phyloP scores from a whole-genome alignment of 2,113 vertebrate genomes.

The Herpailurus yagouaroundi region DNA sequence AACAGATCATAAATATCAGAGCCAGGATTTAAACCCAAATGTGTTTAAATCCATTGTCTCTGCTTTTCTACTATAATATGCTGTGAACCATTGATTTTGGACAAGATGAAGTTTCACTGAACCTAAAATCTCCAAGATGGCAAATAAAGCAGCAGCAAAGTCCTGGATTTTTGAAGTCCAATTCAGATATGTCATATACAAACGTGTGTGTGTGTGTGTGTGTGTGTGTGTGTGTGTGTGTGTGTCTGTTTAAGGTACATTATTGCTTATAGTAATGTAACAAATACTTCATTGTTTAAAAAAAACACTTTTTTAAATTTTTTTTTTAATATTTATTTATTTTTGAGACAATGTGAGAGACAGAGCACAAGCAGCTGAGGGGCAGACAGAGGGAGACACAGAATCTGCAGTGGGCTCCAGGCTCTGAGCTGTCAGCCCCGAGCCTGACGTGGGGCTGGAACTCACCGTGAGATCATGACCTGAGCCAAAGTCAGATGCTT shows the following conservation, averaged over 20 bases:
- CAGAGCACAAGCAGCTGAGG: no score
- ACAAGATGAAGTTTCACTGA: neutral
- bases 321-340: no score
- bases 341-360: no score
- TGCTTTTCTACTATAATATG: neutral
- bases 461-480: no score
- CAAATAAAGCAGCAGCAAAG: neutral
- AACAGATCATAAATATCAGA: neutral
- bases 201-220: neutral
- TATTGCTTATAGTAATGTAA: neutral
- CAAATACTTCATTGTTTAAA: neutral
- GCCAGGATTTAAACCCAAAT: neutral
- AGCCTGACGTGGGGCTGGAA: no score
- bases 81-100: neutral
- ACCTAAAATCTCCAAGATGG: neutral
- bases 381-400: no score
- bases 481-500: no score
- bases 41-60: neutral
- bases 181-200: neutral
- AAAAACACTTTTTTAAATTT: no score
- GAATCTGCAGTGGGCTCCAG: no score
- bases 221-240: neutral
- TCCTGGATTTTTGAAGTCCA: conserved; percentile 16
- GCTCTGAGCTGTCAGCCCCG: no score
- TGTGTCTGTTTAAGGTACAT: neutral